Evolutionary conservation across 2,797 vertebrate species (phyloP).

Genomic region (Neoniphon sammara): DNA sequence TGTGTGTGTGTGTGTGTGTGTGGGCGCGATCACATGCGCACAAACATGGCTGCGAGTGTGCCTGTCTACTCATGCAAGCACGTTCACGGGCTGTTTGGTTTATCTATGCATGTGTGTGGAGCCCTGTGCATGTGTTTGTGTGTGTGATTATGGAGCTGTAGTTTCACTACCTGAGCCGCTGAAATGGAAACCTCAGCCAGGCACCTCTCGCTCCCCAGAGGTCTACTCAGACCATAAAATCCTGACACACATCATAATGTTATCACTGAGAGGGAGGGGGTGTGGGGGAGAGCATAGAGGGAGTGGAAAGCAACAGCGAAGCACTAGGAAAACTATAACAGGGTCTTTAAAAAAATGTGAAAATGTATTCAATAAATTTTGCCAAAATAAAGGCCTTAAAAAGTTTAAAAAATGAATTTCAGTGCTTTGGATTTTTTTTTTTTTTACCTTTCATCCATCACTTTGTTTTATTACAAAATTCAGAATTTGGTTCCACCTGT

Average conservation of each 20-base stretch:
- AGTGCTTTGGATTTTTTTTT: too few relatives aligned
- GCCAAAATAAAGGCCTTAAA: too few relatives aligned
- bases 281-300: not conserved
- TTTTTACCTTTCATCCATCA: too few relatives aligned
- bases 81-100: not conserved
- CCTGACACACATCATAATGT: constrained; percentile 51
- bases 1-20: not conserved
- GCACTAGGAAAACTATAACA: not conserved
- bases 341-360: too few relatives aligned
- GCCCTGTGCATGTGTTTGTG: not conserved
- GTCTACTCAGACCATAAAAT: constrained; percentile 28
- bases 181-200: constrained; percentile 35
- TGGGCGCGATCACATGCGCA: too few relatives aligned
- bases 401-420: too few relatives aligned
- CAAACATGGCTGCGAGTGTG: not conserved
- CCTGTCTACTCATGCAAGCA: not conserved
- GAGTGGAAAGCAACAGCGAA: not conserved
- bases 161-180: constrained; percentile 38
- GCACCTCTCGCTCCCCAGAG: constrained; percentile 23
- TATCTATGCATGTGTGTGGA: not conserved
- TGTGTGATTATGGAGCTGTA: not conserved
- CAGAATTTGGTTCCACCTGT: too few relatives aligned
- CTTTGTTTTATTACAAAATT: too few relatives aligned
- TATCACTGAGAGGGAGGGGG: constrained; percentile 18
- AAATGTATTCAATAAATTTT: too few relatives aligned